Evolutionary conservation across 1,140 invertebrate genomes (phyloP).

Genomic region (Asobara japonica): DNA sequence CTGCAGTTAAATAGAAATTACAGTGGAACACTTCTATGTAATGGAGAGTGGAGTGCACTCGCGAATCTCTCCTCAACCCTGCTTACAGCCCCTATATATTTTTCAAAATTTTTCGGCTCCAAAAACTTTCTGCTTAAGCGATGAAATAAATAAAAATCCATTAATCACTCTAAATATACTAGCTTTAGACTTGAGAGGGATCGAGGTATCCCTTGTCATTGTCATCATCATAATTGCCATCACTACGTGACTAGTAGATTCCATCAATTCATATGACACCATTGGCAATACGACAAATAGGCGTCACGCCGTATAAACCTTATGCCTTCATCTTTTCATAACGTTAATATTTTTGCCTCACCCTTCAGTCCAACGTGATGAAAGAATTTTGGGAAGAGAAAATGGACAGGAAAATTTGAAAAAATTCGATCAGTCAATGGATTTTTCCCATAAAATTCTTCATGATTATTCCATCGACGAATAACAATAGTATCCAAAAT

Average conservation of each 20-base stretch:
- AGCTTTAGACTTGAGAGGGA: constrained; percentile 56
- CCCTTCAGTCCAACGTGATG: constrained; percentile 6
- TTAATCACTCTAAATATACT: constrained; percentile 59
- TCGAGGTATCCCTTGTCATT: not conserved
- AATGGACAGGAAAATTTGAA: too few species aligned
- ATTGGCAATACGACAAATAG: not conserved
- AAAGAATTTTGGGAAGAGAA: too few species aligned
- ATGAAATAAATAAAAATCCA: constrained; percentile 43
- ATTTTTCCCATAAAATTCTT: constrained; percentile 50
- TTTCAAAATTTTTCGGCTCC: too few species aligned
- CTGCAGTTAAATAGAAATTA: too few species aligned
- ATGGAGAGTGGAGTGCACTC: too few species aligned
- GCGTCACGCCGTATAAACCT: not conserved
- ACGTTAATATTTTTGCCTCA: constrained; percentile 51
- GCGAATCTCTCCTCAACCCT: too few species aligned
- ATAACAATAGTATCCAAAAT: constrained; percentile 23
- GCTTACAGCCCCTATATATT: too few species aligned
- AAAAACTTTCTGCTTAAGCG: too few species aligned
- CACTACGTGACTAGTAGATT: constrained; percentile 53
- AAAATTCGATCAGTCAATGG: constrained; percentile 29
- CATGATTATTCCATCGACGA: constrained; percentile 18
- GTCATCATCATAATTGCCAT: not conserved
- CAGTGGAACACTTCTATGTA: too few species aligned
- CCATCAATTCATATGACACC: constrained; percentile 32
- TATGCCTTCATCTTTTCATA: constrained; percentile 24